Base-by-base conservation (phyloP, 2,888 invertebrate species). In the Iselma pallidipennis region DNA sequence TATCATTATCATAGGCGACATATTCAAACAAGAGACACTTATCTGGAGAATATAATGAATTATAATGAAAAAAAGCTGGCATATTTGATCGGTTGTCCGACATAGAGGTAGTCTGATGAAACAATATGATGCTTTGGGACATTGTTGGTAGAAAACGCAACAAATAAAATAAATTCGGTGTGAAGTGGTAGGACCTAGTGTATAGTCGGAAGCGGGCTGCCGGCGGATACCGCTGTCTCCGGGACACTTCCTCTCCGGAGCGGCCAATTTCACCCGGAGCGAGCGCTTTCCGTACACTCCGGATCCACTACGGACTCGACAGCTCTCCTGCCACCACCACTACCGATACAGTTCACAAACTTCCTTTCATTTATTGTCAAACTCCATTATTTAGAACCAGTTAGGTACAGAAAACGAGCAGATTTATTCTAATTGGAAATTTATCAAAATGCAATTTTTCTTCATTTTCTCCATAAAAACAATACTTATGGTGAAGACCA, bases 191-290 rank as follows among this genome's bases (percentile, higher is more conserved):
- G 76, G 78, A 73, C 72, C 74, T 75, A 72, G 70, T 68, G 75
- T 77, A 81, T 80, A 75, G 76, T 76, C 78, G 78, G 78, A 76
- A 78, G 76, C 78, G 77, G 76, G 78, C 76, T 76, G 77, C 73
- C 77, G 78, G 81, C 82, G 82, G 82, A 82, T 81, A 82, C 81
- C 82, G 82, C 82, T 82, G 81, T 81, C 83, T 82, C 82, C 82
- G 82, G 83, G 80, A 78, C 80, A 80, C 80, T 82, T 82, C 82
- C 82, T 81, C 81, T 79, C 80, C 81, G 80, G 80, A 78, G 80
- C 79, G 81, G 80, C 79, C 79, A 81, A 80, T 80, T 80, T 80
- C 80, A 80, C 81, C 80, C 80, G 79, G 80, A 80, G 80, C 79
- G 78, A 79, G 76, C 79, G 80, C 78, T 78, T 79, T 78, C 81